A percentile compares a stretch with the other conserved stretches of the same genome.
Conservation (phyloP, 2,888 invertebrate species). For the Portevinia maculata region DNA sequence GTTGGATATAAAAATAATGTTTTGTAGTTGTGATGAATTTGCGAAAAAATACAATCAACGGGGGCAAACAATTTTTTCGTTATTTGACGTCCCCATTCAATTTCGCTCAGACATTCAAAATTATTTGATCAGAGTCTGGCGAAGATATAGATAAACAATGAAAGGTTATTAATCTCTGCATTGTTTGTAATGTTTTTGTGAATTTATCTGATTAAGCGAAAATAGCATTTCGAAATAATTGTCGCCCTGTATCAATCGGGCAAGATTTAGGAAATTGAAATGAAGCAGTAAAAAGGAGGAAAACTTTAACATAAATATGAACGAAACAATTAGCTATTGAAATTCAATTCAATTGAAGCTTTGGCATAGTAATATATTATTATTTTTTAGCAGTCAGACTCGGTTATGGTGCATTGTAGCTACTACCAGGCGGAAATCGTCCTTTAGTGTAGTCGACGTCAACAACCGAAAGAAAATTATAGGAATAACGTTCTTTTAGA, state of each 20-base stretch:
- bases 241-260: not conserved
- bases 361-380: too few relatives aligned
- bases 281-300: too few relatives aligned
- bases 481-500: too few relatives aligned
- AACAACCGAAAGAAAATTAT: too few relatives aligned
- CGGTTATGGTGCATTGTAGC: too few relatives aligned
- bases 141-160: not conserved
- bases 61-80: constrained; percentile 6
- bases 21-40: not conserved
- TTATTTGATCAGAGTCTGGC: constrained; percentile 1
- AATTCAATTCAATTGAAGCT: too few relatives aligned
- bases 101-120: constrained; percentile 31
- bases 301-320: too few relatives aligned
- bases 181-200: constrained; percentile 1
- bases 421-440: too few relatives aligned
- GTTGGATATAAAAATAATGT: not conserved
- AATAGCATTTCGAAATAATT: not conserved
- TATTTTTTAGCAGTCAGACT: too few relatives aligned
- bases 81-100: constrained; percentile 19
- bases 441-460: too few relatives aligned
- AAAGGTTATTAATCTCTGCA: not conserved
- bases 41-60: constrained; percentile 18
- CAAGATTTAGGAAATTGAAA: too few relatives aligned
- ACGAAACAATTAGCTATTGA: too few relatives aligned
- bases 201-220: not conserved